Evolutionary conservation across 2,797 vertebrate species (phyloP), one percentile per base, ranked within the genome.

Genomic region (Xenops minutus): DNA sequence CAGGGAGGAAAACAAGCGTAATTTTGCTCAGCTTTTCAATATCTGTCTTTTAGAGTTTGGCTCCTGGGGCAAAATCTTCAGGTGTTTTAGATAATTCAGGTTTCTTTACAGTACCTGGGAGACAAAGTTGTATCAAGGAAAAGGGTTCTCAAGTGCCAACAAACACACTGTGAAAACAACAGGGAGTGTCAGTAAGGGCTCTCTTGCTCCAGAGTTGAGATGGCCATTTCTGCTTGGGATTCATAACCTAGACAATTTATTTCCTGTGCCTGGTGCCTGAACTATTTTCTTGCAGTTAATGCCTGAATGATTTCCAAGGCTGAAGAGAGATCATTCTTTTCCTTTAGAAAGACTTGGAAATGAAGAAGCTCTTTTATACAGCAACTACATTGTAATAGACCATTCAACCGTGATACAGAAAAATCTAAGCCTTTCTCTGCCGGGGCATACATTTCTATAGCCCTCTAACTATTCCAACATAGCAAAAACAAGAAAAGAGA

Each of bases 291-390:
- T 88, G 56, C 67, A 89, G 39, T 71, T 92, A 76, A 74, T 88
- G 64, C 41, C 75, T 93, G 76, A 95, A 77, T 72, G 85, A 56
- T 66, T 83, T 89, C 88, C 91, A 91, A 78, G 72, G 37, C 49
- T 82, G 36, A 85, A 74, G 46, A 83, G 88, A 89, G 43, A 89
- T 88, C 67, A 41, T 20, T 77, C 22, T 78, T 93, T 77, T 83
- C 55, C 76, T 88, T 83, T 19, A 74, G 72, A 89, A 79, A 62
- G 46, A 54, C 2, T 1, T 80, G 69, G 91, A 95, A 96, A 93
- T 89, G 79, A 92, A 93, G 87, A 77, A 89, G 64, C 29, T 80
- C 71, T 87, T 93, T 93, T 72, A 80, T 32, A 93, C 85, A 95
- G 89, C 75, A 71, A 54, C 77, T 59, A 8, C 83, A 88, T 92